These are phyloP conservation scores for Pituophis catenifer DNA, from an alignment of 2,113 vertebrate genomes.

Conservation along the genomic window DNA sequence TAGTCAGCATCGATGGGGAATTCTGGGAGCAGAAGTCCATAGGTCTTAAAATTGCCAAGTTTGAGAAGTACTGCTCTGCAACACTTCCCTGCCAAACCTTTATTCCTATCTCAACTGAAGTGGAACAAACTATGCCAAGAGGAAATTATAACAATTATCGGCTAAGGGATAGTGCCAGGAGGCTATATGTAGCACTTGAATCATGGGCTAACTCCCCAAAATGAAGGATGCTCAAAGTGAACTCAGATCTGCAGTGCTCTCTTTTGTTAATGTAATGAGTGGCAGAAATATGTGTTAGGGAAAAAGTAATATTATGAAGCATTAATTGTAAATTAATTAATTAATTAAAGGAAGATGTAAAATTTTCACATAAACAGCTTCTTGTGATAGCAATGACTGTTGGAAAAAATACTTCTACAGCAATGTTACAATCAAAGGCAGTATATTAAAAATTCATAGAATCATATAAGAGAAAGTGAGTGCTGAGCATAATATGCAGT, in stretches of 20 bases:
- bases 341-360: not conserved
- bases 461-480: not conserved
- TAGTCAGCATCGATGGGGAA: not conserved
- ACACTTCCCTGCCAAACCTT: not conserved
- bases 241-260: not conserved
- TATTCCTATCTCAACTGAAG: not conserved
- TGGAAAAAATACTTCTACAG: not conserved
- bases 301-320: not conserved
- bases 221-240: not conserved
- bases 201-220: not conserved
- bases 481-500: not conserved
- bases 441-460: not conserved
- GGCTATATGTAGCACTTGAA: too few relatives aligned
- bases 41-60: not conserved
- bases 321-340: not conserved
- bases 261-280: not conserved
- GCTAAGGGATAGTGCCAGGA: not conserved
- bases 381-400: not conserved
- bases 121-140: not conserved
- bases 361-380: not conserved
- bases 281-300: not conserved
- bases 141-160: not conserved
- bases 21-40: not conserved
- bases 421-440: not conserved
- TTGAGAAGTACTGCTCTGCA: not conserved